Conservation (phyloP, 2,797 vertebrate genomes). For the Dallia pectoralis region DNA sequence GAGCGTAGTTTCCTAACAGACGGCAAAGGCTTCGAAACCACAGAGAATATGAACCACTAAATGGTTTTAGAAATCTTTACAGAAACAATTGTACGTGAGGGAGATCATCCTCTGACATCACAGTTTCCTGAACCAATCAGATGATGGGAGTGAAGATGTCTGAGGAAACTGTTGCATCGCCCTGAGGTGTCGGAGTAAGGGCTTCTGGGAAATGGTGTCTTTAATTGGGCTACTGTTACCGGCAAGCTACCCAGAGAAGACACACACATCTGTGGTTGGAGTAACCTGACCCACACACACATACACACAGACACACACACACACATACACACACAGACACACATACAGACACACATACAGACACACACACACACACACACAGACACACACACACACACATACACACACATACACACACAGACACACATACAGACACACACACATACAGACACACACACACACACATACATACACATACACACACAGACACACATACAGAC, state of each 20-base stretch:
- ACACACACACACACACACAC: background rate
- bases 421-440: background rate
- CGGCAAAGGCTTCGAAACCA: background rate
- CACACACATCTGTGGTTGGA: background rate
- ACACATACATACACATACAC: background rate
- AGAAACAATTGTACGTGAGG: background rate
- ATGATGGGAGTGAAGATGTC: background rate
- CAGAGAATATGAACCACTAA: too few species aligned
- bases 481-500: slow-evolving; percentile 2
- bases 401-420: background rate
- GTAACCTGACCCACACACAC: background rate
- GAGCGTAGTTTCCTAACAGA: background rate
- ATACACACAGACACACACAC: background rate
- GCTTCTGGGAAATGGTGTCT: background rate
- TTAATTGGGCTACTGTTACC: background rate
- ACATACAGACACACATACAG: background rate
- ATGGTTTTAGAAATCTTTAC: too few species aligned
- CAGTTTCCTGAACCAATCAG: too few species aligned
- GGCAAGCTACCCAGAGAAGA: background rate
- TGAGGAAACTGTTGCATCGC: background rate
- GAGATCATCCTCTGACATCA: too few species aligned
- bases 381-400: background rate
- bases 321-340: background rate
- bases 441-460: too few species aligned
- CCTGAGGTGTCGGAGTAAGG: background rate